These are phyloP conservation scores for Ceraclea dissimilis DNA, from an alignment of 2,888 invertebrate genomes.

Conservation along the genomic window DNA sequence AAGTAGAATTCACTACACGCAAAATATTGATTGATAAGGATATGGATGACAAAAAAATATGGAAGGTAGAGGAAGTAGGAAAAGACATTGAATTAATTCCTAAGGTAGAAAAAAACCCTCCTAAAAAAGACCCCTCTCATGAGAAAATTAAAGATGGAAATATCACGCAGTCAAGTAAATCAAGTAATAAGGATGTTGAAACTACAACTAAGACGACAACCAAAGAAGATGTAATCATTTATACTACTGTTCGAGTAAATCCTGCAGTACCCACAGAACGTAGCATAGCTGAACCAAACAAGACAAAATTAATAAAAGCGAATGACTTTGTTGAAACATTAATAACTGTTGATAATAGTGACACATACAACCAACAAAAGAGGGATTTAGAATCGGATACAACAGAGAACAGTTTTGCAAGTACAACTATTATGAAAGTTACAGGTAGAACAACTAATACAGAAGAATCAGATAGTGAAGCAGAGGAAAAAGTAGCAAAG, in stretches of 20 bases:
- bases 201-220: background rate
- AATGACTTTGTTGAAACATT: conserved; percentile 7
- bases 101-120: conserved; percentile 20
- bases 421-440: conserved; percentile 25
- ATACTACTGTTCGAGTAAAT: conserved; percentile 12
- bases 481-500: conserved; percentile 32
- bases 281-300: conserved; percentile 10
- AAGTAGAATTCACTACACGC: conserved; percentile 39
- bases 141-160: conserved; percentile 13
- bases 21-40: conserved; percentile 43
- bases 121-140: conserved; percentile 16
- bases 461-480: conserved; percentile 25
- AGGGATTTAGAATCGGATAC: conserved; percentile 1
- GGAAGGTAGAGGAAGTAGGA: conserved; percentile 22
- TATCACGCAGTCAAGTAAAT: background rate
- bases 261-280: background rate
- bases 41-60: conserved; percentile 27
- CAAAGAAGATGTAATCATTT: conserved; percentile 20
- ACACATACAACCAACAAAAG: background rate
- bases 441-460: conserved; percentile 11
- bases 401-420: conserved; percentile 12
- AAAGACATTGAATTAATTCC: conserved; percentile 25
- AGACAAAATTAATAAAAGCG: background rate
- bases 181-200: background rate
- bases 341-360: conserved; percentile 6